phyloP scores from a whole-genome alignment of 2,797 vertebrate species.

The Eurystomus glaucurus region DNA sequence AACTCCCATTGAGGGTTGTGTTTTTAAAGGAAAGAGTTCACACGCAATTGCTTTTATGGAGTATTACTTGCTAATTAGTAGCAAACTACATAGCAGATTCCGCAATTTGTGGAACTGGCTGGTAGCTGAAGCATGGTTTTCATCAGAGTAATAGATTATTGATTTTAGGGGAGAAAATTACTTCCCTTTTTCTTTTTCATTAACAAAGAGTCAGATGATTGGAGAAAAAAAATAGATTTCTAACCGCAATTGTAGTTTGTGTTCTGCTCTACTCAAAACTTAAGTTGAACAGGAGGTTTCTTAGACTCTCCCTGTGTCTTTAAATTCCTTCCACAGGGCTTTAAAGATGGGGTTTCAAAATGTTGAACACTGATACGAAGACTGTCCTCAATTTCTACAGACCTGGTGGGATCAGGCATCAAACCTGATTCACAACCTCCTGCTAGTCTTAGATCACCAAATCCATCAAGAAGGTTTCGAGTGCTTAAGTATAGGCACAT shows the following conservation, averaged over 20 bases:
- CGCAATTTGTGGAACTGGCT: slow-evolving; percentile 27
- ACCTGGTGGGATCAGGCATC: background rate
- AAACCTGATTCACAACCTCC: background rate
- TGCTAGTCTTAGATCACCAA: background rate
- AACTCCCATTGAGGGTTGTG: slow-evolving; percentile 50
- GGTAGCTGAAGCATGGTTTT: background rate
- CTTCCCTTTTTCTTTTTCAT: slow-evolving; percentile 18
- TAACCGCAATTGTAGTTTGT: background rate
- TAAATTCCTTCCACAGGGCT: background rate
- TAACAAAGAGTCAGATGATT: background rate
- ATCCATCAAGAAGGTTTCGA: background rate
- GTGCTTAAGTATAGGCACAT: background rate
- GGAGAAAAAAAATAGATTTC: background rate
- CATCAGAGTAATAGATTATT: slow-evolving; percentile 33
- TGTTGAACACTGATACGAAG: background rate
- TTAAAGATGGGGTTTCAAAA: background rate
- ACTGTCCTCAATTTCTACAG: background rate
- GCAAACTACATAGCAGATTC: slow-evolving; percentile 32
- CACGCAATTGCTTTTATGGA: slow-evolving; percentile 22
- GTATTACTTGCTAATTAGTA: slow-evolving; percentile 46
- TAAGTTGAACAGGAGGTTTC: background rate
- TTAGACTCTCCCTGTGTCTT: background rate
- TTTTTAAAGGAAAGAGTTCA: slow-evolving; percentile 67
- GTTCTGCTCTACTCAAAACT: background rate
- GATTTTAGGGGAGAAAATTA: slow-evolving; percentile 25